These are phyloP conservation scores for Theretra japonica DNA, from an alignment of 2,888 invertebrate genomes.

Conservation along the genomic window DNA sequence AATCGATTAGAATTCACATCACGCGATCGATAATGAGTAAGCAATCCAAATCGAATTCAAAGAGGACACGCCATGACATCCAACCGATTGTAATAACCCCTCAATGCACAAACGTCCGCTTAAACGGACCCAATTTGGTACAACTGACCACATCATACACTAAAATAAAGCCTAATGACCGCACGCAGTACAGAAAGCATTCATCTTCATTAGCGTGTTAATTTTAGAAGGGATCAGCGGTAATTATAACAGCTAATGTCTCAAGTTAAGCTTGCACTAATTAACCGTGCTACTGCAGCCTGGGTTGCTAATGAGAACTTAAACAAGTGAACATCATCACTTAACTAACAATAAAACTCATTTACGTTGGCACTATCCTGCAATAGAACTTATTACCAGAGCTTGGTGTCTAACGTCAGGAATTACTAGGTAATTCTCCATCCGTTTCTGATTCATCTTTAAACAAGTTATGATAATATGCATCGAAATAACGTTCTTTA, in stretches of 20 bases:
- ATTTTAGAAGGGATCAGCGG: slow-evolving; percentile 53
- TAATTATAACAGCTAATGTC: slow-evolving; percentile 41
- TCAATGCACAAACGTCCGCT: slow-evolving; percentile 3
- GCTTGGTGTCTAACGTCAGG: too few species aligned
- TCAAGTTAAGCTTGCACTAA: slow-evolving; percentile 36
- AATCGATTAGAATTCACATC: neutral
- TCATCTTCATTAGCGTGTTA: slow-evolving; percentile 61
- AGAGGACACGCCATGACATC: neutral
- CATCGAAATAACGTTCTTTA: too few species aligned
- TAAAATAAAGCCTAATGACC: slow-evolving; percentile 44
- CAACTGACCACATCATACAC: slow-evolving; percentile 16
- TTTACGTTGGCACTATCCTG: neutral
- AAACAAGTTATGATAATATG: too few species aligned
- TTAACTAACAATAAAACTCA: slow-evolving; percentile 4
- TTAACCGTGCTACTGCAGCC: slow-evolving; percentile 33
- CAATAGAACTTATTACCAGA: neutral
- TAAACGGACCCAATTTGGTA: slow-evolving; percentile 11
- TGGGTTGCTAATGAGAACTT: slow-evolving; percentile 10
- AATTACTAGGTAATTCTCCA: too few species aligned
- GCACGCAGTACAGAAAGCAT: slow-evolving; percentile 51
- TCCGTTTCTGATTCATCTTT: too few species aligned
- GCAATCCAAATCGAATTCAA: neutral
- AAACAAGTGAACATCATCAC: slow-evolving; percentile 11
- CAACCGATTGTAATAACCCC: neutral
- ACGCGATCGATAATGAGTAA: neutral